These are phyloP conservation scores for Eriocheir sinensis DNA, from an alignment of 1,140 invertebrate genomes.

Conservation along the genomic window DNA sequence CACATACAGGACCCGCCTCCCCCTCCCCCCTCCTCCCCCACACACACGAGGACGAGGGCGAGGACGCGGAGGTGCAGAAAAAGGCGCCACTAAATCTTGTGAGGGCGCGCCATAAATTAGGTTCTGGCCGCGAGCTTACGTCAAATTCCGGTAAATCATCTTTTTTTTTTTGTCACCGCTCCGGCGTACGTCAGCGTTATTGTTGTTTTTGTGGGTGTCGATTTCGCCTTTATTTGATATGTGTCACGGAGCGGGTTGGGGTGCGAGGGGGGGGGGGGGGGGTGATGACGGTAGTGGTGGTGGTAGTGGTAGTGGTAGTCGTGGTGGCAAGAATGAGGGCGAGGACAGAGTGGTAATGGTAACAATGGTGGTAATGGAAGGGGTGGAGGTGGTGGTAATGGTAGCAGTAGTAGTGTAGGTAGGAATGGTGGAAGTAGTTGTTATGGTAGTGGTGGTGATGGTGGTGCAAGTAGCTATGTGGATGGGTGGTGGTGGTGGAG, in stretches of 20 bases:
- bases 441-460: background rate
- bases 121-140: background rate
- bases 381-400: background rate
- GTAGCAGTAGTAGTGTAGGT: too few species aligned
- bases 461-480: background rate
- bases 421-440: background rate
- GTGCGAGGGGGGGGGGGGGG: too few species aligned
- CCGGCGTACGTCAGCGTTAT: background rate
- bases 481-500: background rate
- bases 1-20: too few species aligned
- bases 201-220: background rate
- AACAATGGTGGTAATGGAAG: too few species aligned
- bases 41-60: background rate
- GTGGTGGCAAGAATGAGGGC: background rate
- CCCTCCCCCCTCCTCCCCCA: background rate
- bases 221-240: background rate
- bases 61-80: background rate
- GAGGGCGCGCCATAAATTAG: background rate
- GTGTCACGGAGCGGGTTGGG: too few species aligned
- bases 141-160: constrained; percentile 16
- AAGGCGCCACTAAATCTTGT: constrained; percentile 32
- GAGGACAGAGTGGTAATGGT: too few species aligned
- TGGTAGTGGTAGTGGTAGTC: background rate
- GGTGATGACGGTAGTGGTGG: background rate
- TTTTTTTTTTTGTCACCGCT: background rate